Evolutionary conservation across 1,140 invertebrate genomes (phyloP).

Genomic region (Daktulosphaira vitifoliae): DNA sequence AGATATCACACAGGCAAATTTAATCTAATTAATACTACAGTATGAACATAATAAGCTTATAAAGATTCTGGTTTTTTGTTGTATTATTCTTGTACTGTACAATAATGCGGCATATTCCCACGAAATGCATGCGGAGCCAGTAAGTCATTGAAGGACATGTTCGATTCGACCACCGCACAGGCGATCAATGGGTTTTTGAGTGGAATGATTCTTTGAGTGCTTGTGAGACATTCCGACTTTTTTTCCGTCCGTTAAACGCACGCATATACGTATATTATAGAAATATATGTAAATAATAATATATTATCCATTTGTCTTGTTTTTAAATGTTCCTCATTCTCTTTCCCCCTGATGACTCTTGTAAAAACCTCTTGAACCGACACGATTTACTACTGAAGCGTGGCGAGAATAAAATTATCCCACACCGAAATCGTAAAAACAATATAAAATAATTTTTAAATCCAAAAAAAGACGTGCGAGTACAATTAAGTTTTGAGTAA

Average conservation of each 20-base stretch:
- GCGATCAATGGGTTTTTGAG: constrained; percentile 33
- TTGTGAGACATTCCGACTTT: constrained; percentile 7
- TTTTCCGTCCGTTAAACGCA: not conserved
- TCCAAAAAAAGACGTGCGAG: not conserved
- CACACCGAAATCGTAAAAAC: constrained; percentile 18
- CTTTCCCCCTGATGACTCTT: not conserved
- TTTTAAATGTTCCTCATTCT: constrained; percentile 10
- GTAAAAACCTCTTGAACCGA: constrained; percentile 32
- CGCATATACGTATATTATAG: not conserved
- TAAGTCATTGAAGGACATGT: constrained; percentile 30
- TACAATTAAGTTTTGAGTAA: no score
- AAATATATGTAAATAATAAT: not conserved
- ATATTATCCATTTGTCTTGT: not conserved
- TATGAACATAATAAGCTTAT: no score
- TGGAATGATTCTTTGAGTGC: constrained; percentile 21
- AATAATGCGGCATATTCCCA: constrained; percentile 23
- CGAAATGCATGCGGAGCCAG: not conserved
- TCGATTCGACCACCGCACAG: constrained; percentile 6
- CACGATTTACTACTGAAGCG: constrained; percentile 30
- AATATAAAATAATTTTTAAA: constrained; percentile 24
- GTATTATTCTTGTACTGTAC: no score
- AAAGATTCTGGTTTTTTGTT: no score
- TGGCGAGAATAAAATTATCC: constrained; percentile 32
- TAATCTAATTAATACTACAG: no score
- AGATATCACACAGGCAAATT: no score